These are phyloP conservation scores for Crypturellus tataupa DNA, from an alignment of 2,797 vertebrate species.

Conservation along the genomic window DNA sequence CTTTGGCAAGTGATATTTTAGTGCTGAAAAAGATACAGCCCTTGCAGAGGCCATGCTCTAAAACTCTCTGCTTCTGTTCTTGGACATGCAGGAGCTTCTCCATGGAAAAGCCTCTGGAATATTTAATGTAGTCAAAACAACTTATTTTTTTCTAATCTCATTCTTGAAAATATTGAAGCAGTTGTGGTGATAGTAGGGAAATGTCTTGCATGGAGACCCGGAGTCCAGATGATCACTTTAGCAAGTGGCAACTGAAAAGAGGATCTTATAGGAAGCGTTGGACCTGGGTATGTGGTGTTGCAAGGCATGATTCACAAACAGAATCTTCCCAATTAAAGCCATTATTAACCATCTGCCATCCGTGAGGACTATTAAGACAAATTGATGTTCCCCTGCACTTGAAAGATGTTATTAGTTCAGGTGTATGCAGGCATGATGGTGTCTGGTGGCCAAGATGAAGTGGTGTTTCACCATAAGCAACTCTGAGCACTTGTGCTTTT, in stretches of 20 bases:
- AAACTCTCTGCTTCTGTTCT: not conserved
- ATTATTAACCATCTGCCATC: not conserved
- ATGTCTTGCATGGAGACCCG: not conserved
- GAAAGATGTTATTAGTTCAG: not conserved
- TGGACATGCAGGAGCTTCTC: not conserved
- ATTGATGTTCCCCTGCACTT: not conserved
- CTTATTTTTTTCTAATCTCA: not conserved
- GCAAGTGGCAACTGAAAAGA: not conserved
- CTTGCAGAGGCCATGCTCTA: not conserved
- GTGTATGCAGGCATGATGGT: rapidly evolving
- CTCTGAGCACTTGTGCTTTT: not conserved
- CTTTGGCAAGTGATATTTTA: not conserved
- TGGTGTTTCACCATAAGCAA: not conserved
- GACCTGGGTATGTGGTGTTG: not conserved
- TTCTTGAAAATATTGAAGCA: not conserved
- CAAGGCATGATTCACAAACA: not conserved
- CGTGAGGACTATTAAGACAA: not conserved
- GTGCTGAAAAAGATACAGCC: not conserved
- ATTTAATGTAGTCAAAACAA: not conserved
- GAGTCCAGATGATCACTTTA: not conserved
- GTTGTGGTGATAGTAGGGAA: not conserved
- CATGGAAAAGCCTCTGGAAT: not conserved
- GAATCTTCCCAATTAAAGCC: not conserved
- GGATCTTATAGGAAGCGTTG: not conserved
- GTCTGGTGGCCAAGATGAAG: not conserved